Percentiles rank a stretch among this genome's conserved stretches.
Evolutionary conservation across 2,113 vertebrate species (phyloP).

Genomic region (Shinisaurus crocodilurus): DNA sequence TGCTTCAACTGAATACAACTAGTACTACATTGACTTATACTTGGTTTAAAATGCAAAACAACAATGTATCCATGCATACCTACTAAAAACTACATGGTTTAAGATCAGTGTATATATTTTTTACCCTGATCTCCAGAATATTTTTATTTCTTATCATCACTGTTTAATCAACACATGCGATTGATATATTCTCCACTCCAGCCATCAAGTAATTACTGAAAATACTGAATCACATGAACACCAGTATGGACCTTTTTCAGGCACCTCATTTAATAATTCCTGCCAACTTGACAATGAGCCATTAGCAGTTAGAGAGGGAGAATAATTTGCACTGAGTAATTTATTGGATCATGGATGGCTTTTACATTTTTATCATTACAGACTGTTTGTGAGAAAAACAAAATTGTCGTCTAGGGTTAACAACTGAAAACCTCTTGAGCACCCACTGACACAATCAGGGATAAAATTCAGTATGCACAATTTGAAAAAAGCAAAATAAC

Average conservation of each 20-base stretch:
- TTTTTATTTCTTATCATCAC: constrained; percentile 50
- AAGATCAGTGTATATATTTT: background rate
- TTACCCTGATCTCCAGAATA: background rate
- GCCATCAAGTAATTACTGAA: constrained; percentile 64
- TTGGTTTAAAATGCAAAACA: background rate
- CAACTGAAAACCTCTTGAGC: constrained; percentile 14
- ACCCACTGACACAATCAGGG: background rate
- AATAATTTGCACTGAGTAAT: constrained; percentile 59
- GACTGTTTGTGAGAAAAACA: constrained; percentile 27
- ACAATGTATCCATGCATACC: background rate
- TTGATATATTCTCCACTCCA: constrained; percentile 57
- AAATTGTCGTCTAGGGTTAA: constrained; percentile 32
- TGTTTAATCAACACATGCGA: constrained; percentile 52
- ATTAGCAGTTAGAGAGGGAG: constrained; percentile 60
- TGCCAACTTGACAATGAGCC: constrained; percentile 67
- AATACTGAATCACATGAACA: constrained; percentile 65
- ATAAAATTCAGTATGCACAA: background rate
- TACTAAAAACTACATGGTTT: constrained; percentile 11
- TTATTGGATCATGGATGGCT: constrained; percentile 50
- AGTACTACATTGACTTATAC: background rate
- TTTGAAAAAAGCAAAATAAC: background rate
- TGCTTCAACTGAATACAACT: background rate
- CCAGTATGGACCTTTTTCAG: constrained; percentile 52
- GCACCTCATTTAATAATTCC: constrained; percentile 53
- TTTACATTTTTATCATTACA: constrained; percentile 50